These are phyloP conservation scores for Sialia sialis DNA, from an alignment of 2,113 vertebrate species.

Conservation along the genomic window DNA sequence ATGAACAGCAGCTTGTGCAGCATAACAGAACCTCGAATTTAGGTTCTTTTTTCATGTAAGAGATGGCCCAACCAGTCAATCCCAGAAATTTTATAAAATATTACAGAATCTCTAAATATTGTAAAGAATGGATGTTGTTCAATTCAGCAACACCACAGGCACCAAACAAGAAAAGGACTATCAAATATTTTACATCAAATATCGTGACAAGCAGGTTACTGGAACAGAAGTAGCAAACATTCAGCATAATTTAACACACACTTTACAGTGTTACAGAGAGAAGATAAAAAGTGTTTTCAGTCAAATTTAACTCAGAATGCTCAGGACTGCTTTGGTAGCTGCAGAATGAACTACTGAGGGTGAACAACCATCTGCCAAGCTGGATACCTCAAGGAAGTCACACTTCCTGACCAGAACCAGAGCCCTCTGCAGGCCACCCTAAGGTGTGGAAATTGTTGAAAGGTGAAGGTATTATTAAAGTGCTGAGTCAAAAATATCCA, in stretches of 20 bases:
- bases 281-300: background rate
- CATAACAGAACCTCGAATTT: background rate
- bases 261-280: background rate
- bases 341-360: background rate
- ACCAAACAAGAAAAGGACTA: background rate
- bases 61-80: background rate
- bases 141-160: background rate
- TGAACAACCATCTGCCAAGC: background rate
- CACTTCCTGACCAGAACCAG: background rate
- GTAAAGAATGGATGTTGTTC: background rate
- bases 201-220: background rate
- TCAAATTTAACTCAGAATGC: background rate
- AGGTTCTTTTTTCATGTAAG: background rate
- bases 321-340: background rate
- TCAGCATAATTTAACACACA: background rate
- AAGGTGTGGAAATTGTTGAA: background rate
- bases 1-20: background rate
- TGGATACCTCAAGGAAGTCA: background rate
- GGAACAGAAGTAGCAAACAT: background rate
- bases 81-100: background rate
- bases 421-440: background rate
- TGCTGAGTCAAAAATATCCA: background rate
- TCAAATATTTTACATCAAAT: background rate
- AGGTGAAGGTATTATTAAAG: background rate
- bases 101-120: background rate